Conservation (phyloP, 2,888 invertebrate species). For the Troilus luridus region DNA sequence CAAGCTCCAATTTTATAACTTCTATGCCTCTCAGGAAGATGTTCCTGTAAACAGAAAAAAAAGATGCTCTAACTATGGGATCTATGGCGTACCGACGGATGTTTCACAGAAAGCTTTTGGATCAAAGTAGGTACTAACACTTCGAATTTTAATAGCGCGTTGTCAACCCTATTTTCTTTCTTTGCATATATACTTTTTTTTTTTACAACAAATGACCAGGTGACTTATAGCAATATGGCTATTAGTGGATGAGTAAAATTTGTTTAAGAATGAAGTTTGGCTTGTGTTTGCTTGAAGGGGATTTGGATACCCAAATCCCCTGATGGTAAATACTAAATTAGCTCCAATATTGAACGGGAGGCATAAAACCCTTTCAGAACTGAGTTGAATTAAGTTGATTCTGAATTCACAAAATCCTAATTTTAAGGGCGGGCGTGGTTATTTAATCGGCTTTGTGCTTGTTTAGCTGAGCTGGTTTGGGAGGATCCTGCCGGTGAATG, state of each 20-base stretch:
- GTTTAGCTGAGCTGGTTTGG: not conserved
- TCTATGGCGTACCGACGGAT: too few species aligned
- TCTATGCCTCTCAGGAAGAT: too few species aligned
- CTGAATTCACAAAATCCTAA: not conserved
- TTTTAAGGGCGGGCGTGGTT: not conserved
- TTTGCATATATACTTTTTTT: too few species aligned
- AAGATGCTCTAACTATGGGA: too few species aligned
- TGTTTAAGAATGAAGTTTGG: not conserved
- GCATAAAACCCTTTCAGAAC: not conserved
- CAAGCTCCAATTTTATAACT: too few species aligned
- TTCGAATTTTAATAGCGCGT: too few species aligned
- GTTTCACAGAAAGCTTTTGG: too few species aligned
- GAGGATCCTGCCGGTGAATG: not conserved
- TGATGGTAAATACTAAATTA: not conserved
- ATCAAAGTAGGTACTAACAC: too few species aligned
- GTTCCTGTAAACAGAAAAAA: too few species aligned
- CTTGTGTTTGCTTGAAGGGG: too few species aligned
- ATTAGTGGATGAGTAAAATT: not conserved
- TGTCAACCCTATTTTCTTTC: too few species aligned
- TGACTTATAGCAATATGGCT: not conserved
- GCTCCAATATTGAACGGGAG: not conserved
- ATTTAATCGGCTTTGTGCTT: conserved; percentile 29
- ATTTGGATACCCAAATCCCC: not conserved
- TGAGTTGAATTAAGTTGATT: not conserved
- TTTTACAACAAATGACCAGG: not conserved